Base-by-base conservation (phyloP, 2,113 vertebrate species). In the Arothron firmamentum region DNA sequence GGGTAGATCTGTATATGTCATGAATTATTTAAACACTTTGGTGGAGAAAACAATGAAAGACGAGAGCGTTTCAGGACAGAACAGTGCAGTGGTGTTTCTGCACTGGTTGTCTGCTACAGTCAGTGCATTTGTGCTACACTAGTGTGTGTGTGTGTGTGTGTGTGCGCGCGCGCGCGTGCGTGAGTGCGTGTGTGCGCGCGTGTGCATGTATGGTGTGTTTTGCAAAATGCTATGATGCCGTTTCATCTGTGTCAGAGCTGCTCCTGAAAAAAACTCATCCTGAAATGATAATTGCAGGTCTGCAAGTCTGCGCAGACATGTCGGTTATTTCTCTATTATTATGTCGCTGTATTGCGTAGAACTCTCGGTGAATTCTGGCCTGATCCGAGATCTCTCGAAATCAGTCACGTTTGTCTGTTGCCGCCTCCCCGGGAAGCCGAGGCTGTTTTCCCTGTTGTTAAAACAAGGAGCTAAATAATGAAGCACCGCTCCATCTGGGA, bases 91-190 rank as follows among this genome's bases (percentile, higher is more conserved):
- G 34, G 9, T 12, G 4, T 38, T 9, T 62, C 23, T 17, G 56
- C 41, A 59, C 19, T 2, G 1, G 41, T 67, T 55, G 67, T 70
- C 43, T 56, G 64, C 63, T 70, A 34, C 52, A 57, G 48, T 42
- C 56, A 28, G 64, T 67, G 20, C n/a, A 53, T 56, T 68, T 21
- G 14, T 65, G 65, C 48, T 74, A 41, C 50, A 47, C 41, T 67
- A 58, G 73, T 67, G 56, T 10, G 59, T 14, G 64, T 72, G 67
- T 59, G 72, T 56, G 66, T 53, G n/a, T n/a, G n/a, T n/a, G n/a
- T n/a, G n/a, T n/a, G n/a, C n/a, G n/a, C n/a, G 53, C 72, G 48
- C 79, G 73, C 65, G 53, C 67, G 56, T 70, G 67, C 75, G 67
- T 25, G 72, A n/a, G 59, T 14, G 64, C 70, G 67, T 59, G 72